Percentiles rank a stretch among this genome's conserved stretches.
Evolutionary conservation across 2,113 vertebrate species (phyloP).

Genomic region (Opisthocomus hoazin): DNA sequence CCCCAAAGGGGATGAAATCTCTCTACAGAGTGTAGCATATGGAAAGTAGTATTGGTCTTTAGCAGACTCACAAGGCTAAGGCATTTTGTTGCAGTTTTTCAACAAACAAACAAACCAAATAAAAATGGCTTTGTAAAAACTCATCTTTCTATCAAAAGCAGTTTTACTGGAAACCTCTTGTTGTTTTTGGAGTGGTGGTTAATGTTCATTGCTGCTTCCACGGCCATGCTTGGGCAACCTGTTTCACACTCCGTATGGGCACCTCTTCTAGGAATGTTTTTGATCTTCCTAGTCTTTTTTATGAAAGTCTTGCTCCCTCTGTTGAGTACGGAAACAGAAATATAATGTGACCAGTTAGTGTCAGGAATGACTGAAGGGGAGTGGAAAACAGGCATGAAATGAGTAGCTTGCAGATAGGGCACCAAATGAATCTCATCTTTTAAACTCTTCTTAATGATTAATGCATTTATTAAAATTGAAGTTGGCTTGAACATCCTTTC

Average conservation of each 20-base stretch:
- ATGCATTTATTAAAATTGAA: not conserved
- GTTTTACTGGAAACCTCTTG: not conserved
- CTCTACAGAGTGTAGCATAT: not conserved
- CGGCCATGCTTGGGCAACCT: rapidly evolving
- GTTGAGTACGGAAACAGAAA: not conserved
- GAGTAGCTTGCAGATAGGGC: rapidly evolving
- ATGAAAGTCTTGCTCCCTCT: not conserved
- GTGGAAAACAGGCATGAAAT: not conserved
- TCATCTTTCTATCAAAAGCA: not conserved
- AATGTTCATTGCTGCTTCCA: not conserved
- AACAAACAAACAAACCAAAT: not conserved
- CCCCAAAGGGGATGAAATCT: not conserved
- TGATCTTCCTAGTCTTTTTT: not conserved
- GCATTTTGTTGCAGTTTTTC: not conserved
- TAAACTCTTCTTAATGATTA: not conserved
- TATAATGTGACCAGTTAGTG: too few species aligned
- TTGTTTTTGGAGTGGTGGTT: not conserved
- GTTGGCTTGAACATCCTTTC: not conserved
- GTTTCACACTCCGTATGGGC: rapidly evolving
- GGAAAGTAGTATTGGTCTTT: not conserved
- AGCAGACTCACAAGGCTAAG: not conserved
- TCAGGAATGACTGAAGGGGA: not conserved
- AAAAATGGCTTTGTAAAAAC: not conserved
- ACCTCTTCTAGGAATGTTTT: not conserved
- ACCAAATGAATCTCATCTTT: not conserved